A percentile compares a stretch with the other conserved stretches of the same genome.
These are phyloP conservation scores for Eupeodes latifasciatus DNA, from an alignment of 2,888 invertebrate species.

Conservation along the genomic window DNA sequence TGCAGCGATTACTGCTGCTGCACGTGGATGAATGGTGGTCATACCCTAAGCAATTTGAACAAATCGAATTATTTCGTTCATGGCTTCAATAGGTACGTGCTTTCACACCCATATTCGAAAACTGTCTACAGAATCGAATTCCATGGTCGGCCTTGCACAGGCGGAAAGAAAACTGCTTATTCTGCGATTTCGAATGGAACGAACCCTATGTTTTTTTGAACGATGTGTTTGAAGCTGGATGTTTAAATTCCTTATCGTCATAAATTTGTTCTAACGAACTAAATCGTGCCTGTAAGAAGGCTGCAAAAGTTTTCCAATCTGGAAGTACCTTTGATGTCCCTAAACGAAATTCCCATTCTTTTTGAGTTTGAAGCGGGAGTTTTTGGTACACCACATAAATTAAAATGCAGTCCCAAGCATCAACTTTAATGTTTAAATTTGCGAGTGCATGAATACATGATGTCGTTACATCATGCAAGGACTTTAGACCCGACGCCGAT, in stretches of 20 bases:
- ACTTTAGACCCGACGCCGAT: constrained; percentile 1
- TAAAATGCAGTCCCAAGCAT: no score
- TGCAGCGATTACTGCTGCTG: no score
- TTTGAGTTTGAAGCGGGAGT: constrained; percentile 8
- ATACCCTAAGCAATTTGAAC: constrained; percentile 1
- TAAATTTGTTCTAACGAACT: constrained; percentile 34
- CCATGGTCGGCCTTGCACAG: constrained; percentile 14
- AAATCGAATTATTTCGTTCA: constrained; percentile 7
- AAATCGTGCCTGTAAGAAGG: constrained; percentile 28
- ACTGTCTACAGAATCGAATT: constrained; percentile 25
- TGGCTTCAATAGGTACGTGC: constrained; percentile 5
- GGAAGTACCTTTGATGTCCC: constrained; percentile 35
- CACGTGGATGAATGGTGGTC: no score
- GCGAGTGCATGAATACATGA: constrained; percentile 36
- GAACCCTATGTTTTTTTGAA: background rate
- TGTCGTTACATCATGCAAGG: constrained; percentile 24
- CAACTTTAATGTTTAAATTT: background rate
- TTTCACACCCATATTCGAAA: constrained; percentile 10
- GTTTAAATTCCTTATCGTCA: background rate
- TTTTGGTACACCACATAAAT: background rate
- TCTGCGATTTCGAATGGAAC: constrained; percentile 1
- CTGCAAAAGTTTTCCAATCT: constrained; percentile 46
- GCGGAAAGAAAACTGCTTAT: constrained; percentile 1
- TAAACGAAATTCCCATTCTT: constrained; percentile 29
- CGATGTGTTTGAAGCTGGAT: background rate